Conservation (phyloP, 2,888 invertebrate genomes). For the Eupithecia vulgata region DNA sequence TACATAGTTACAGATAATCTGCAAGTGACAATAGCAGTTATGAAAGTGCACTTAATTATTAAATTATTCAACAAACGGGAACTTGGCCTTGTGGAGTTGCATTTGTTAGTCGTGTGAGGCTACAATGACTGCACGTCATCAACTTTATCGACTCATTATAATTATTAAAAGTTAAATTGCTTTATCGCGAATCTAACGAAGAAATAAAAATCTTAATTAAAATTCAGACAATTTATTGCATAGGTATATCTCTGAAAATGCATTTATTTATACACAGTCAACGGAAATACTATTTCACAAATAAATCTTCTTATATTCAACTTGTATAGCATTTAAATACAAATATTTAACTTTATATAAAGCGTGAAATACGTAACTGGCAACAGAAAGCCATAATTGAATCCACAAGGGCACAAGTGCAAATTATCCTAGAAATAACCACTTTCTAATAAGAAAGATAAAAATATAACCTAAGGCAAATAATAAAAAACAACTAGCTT, state of each 20-base stretch:
- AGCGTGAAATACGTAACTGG: conserved; percentile 80
- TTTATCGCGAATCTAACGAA: conserved; percentile 62
- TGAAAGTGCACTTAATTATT: conserved; percentile 80
- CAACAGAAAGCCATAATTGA: conserved; percentile 67
- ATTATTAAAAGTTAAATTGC: conserved; percentile 31
- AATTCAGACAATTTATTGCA: conserved; percentile 83
- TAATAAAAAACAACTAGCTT: conserved; percentile 79
- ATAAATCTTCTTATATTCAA: conserved; percentile 66
- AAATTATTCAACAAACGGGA: conserved; percentile 80
- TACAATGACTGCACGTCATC: conserved; percentile 82
- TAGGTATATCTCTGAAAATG: conserved; percentile 80
- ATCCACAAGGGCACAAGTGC: conserved; percentile 85
- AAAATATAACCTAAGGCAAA: conserved; percentile 80
- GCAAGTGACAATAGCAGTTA: conserved; percentile 82
- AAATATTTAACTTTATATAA: conserved; percentile 64
- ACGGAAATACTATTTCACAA: conserved; percentile 79
- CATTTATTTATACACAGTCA: conserved; percentile 80
- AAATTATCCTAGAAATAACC: conserved; percentile 74
- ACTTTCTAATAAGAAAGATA: conserved; percentile 81
- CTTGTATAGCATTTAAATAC: conserved; percentile 72
- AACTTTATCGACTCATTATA: conserved; percentile 73
- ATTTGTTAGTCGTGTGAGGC: conserved; percentile 81
- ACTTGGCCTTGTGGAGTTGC: conserved; percentile 85
- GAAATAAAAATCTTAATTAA: conserved; percentile 71
- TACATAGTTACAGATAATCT: conserved; percentile 83